These are phyloP conservation scores for Mormyrops boulengeri DNA, from an alignment of 2,797 vertebrate genomes.

Conservation along the genomic window DNA sequence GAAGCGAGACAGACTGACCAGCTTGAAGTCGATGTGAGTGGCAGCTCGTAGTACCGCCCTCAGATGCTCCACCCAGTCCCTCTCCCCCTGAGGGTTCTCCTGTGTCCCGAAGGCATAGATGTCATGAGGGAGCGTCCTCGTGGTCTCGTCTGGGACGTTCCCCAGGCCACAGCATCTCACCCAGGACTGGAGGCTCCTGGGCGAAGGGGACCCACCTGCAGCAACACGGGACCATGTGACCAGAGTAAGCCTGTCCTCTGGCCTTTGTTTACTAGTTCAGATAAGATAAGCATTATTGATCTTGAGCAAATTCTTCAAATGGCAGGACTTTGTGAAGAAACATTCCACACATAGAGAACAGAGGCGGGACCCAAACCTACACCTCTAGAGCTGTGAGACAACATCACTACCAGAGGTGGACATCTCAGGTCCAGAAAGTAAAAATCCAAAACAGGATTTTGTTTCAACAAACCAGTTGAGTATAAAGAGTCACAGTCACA, in stretches of 20 bases:
- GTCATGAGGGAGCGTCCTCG: conserved; percentile 60
- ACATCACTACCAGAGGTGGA: background rate
- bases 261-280: background rate
- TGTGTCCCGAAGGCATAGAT: conserved; percentile 73
- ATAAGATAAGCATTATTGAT: background rate
- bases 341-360: background rate
- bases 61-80: conserved; percentile 72
- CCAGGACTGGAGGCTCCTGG: conserved; percentile 65
- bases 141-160: conserved; percentile 60
- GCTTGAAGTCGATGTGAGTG: conserved; percentile 68
- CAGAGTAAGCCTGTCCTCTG: background rate
- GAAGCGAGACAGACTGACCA: conserved; percentile 44
- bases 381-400: background rate
- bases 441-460: background rate
- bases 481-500: background rate
- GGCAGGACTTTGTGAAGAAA: background rate
- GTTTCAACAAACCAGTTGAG: background rate
- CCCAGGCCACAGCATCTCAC: conserved; percentile 67
- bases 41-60: conserved; percentile 56
- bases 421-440: background rate
- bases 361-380: background rate
- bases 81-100: conserved; percentile 73
- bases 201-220: conserved; percentile 64
- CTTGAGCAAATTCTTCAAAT: background rate
- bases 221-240: background rate